phyloP scores from a whole-genome alignment of 2,888 invertebrate genomes.

The Drosophila bunnanda region DNA sequence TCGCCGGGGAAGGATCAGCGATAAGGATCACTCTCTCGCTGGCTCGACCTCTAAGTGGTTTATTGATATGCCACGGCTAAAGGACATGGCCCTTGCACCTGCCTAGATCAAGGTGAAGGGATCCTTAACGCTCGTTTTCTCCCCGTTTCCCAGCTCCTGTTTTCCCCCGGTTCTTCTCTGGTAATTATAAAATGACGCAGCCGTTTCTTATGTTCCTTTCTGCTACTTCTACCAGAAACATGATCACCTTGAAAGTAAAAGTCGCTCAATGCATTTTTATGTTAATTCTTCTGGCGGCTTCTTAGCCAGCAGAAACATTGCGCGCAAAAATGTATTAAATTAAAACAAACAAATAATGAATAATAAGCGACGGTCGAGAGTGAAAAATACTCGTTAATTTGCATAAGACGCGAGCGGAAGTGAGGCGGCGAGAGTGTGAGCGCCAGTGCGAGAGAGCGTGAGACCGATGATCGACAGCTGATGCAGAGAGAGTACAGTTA shows the following conservation, averaged over 20 bases:
- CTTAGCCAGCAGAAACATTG: conserved; percentile 45
- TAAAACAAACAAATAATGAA: conserved; percentile 81
- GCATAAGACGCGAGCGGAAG: conserved; percentile 36
- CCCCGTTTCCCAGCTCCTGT: conserved; percentile 30
- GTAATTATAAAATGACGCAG: conserved; percentile 62
- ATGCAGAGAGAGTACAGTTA: conserved; percentile 23
- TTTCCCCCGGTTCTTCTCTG: neutral
- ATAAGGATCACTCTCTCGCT: conserved; percentile 39
- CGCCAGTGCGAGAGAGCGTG: conserved; percentile 5
- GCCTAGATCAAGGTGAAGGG: conserved; percentile 31
- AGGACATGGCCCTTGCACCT: conserved; percentile 55
- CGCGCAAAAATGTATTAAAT: conserved; percentile 75
- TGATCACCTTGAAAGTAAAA: conserved; percentile 80
- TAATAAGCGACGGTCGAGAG: conserved; percentile 67
- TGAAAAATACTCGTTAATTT: conserved; percentile 34
- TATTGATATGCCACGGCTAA: conserved; percentile 69
- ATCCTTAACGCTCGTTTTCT: conserved; percentile 19
- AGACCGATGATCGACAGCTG: conserved; percentile 35
- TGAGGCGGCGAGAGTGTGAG: conserved; percentile 13
- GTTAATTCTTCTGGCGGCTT: conserved; percentile 56
- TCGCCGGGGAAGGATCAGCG: conserved; percentile 59
- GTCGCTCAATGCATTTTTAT: conserved; percentile 76
- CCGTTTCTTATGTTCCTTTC: conserved; percentile 41
- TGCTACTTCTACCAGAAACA: conserved; percentile 23
- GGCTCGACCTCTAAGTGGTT: conserved; percentile 59